Evolutionary conservation across 2,888 invertebrate genomes (phyloP), one percentile per base, ranked within the genome.

Genomic region (Galerucella pusilla): DNA sequence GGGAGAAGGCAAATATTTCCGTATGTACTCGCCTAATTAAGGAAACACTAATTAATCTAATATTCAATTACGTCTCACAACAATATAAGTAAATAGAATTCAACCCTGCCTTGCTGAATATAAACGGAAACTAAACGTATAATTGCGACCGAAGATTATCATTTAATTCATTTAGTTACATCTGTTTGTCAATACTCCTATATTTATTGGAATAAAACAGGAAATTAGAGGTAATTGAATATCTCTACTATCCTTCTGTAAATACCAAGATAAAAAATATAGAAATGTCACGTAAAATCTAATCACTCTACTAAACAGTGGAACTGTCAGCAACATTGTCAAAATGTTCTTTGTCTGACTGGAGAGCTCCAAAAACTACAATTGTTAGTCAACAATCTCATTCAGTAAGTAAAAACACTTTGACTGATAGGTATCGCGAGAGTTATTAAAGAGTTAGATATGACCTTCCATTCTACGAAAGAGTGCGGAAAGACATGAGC

Each of bases 21-120:
- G 81, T 84, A 81, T 84, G 83, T 84, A 82, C 83, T 74, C 77
- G 81, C 80, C 83, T 84, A 84, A 84, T 84, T 83, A 83, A 82
- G 82, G 81, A 81, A 79, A 81, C 78, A 80, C 83, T 83, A 84
- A 84, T 84, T 84, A 83, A 84, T 84, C 83, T 81, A 82, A 84
- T 84, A 83, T 83, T 83, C 84, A 81, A 83, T 82, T 83, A 83
- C 80, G 79, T 80, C 76, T 76, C 75, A 70, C 64, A 76, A 78
- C 80, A 81, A 79, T 78, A 76, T 78, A 81, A 28, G 28, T 28
- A 28, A 81, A 80, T 78, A 79, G 16, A 64, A 4, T 64, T 42
- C 64, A 46, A 46, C 45, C 20, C 46, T 64, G 11, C 20, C 46
- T 20, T 45, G 11, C 12, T 12, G 2, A 45, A 42, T 46, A 20